A percentile compares a stretch with the other conserved stretches of the same genome.
Conservation (phyloP, 2,113 vertebrate genomes). For the Microtus ochrogaster region DNA sequence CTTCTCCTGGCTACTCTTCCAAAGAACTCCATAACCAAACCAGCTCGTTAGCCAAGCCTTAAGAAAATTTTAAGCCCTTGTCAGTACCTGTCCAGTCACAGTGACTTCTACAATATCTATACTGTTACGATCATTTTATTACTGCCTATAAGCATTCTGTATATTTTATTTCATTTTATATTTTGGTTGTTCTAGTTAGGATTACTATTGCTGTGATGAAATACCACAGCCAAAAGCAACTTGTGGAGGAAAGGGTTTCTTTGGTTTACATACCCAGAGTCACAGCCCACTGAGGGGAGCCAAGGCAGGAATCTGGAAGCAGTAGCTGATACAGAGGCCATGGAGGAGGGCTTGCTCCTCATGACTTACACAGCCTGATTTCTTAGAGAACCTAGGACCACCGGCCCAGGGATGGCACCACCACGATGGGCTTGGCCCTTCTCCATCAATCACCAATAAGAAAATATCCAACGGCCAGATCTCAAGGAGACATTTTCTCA, state of each 20-base stretch:
- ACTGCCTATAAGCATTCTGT: slow-evolving; percentile 15
- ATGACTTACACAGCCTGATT: background rate
- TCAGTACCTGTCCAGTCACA: background rate
- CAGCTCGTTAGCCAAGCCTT: background rate
- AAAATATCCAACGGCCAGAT: background rate
- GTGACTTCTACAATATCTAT: slow-evolving; percentile 16
- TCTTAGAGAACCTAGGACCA: background rate
- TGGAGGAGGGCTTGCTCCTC: background rate
- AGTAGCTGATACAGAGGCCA: background rate
- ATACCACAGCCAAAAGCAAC: background rate
- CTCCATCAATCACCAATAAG: background rate
- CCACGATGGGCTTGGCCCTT: background rate
- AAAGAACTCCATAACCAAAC: background rate
- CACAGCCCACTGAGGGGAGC: background rate
- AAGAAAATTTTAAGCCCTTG: background rate
- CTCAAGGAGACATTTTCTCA: background rate
- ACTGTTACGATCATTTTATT: slow-evolving; percentile 7
- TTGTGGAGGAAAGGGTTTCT: background rate
- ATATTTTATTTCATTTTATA: background rate
- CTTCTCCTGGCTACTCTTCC: background rate
- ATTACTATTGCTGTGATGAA: background rate
- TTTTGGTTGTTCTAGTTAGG: background rate
- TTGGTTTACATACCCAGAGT: background rate
- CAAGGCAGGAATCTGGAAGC: background rate
- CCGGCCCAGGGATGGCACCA: background rate